Evolutionary conservation across 2,113 vertebrate genomes (phyloP).

Genomic region (Lampris incognitus): DNA sequence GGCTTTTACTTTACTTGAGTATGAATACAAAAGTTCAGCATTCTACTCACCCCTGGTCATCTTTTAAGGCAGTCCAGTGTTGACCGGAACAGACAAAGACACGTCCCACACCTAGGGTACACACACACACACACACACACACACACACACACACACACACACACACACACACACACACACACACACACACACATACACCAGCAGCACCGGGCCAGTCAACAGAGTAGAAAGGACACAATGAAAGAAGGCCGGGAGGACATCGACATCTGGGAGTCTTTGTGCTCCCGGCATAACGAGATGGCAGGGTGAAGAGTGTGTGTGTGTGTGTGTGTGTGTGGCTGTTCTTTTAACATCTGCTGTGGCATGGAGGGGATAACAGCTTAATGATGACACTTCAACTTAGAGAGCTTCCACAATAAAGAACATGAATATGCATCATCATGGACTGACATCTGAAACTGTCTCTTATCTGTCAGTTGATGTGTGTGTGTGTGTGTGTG

Average conservation of each 20-base stretch:
- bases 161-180: constrained; percentile 41
- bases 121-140: constrained; percentile 45
- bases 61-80: constrained; percentile 55
- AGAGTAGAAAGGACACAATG: constrained; percentile 73
- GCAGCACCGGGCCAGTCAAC: constrained; percentile 47
- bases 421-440: constrained; percentile 72
- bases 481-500: too few species aligned
- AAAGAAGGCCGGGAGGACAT: constrained; percentile 73
- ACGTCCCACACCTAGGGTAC: constrained; percentile 50
- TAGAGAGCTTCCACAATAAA: constrained; percentile 27
- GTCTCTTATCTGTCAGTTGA: constrained; percentile 28
- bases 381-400: constrained; percentile 77
- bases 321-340: constrained; percentile 24
- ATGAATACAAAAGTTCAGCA: too few species aligned
- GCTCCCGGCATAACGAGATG: constrained; percentile 77
- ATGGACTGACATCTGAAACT: constrained; percentile 57
- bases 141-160: constrained; percentile 35
- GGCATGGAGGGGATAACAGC: constrained; percentile 65
- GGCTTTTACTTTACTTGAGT: too few species aligned
- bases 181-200: constrained; percentile 29
- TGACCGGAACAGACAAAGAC: constrained; percentile 64
- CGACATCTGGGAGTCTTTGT: constrained; percentile 83
- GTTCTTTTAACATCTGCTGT: constrained; percentile 75
- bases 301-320: constrained; percentile 58
- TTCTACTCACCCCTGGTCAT: constrained; percentile 5